Conservation (phyloP, 2,113 vertebrate genomes). For the Sterrhoptilus dennistouni region DNA sequence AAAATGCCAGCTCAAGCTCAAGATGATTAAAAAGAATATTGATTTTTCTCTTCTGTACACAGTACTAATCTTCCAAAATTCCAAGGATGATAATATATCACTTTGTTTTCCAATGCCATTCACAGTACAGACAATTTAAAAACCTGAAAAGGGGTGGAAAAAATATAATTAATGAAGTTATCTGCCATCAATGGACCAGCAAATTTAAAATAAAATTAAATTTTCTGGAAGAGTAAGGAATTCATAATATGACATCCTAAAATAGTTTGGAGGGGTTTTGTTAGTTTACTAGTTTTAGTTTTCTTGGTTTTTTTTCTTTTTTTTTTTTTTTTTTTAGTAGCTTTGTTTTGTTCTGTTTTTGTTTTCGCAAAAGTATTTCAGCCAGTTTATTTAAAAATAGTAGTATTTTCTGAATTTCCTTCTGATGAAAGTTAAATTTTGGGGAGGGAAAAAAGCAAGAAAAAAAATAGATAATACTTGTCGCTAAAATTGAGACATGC, state of each 20-base stretch:
- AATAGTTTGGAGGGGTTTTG: accelerated
- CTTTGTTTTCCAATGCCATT: neutral
- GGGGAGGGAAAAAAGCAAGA: accelerated
- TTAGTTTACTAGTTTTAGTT: accelerated
- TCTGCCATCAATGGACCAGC: slow-evolving; percentile 3
- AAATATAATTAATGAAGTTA: slow-evolving; percentile 16
- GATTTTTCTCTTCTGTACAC: neutral
- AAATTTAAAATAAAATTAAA: slow-evolving; percentile 42
- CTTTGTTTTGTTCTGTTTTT: neutral
- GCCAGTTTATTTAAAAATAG: neutral
- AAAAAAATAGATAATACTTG: neutral
- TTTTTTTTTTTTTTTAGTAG: neutral
- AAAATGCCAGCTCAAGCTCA: neutral
- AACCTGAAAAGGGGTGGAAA: neutral
- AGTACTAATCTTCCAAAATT: neutral
- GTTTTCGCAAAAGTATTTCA: neutral
- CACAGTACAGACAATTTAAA: neutral
- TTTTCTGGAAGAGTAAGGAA: neutral
- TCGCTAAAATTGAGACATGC: neutral
- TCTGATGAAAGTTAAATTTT: neutral
- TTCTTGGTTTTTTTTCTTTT: neutral
- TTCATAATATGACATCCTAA: neutral
- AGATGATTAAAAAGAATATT: neutral
- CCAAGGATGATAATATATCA: neutral
- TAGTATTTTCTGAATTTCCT: neutral